phyloP scores from a whole-genome alignment of 2,888 invertebrate species.

The Xestia sexstrigata region DNA sequence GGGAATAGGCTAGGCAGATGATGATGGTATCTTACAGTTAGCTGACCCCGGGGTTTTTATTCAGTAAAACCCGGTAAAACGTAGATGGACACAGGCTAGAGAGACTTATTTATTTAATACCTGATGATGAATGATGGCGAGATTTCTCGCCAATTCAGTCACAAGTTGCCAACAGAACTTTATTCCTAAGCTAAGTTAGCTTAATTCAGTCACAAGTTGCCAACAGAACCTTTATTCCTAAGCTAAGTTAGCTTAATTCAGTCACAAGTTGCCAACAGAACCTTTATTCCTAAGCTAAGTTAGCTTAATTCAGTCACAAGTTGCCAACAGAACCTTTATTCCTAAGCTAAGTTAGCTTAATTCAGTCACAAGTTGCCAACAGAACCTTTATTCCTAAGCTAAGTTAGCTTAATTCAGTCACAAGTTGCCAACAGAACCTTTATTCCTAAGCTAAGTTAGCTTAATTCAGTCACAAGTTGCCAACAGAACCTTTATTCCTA shows the following conservation, averaged over 20 bases:
- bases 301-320: not conserved
- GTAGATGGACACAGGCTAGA: not conserved
- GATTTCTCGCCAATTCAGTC: not conserved
- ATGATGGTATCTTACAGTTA: slow-evolving; percentile 13
- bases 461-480: too few relatives aligned
- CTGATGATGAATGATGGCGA: not conserved
- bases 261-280: not conserved
- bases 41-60: not conserved
- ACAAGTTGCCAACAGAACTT: not conserved
- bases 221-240: not conserved
- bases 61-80: not conserved
- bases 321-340: not conserved
- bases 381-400: not conserved
- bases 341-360: not conserved
- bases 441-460: too few relatives aligned
- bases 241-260: not conserved
- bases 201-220: not conserved
- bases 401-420: not conserved
- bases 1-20: too few relatives aligned
- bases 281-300: not conserved
- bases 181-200: not conserved
- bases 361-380: not conserved
- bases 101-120: not conserved
- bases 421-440: too few relatives aligned
- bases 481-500: too few relatives aligned